A percentile compares a stretch with the other conserved stretches of the same genome.
phyloP scores from a whole-genome alignment of 2,113 vertebrate species.

The Hymenochirus boettgeri region DNA sequence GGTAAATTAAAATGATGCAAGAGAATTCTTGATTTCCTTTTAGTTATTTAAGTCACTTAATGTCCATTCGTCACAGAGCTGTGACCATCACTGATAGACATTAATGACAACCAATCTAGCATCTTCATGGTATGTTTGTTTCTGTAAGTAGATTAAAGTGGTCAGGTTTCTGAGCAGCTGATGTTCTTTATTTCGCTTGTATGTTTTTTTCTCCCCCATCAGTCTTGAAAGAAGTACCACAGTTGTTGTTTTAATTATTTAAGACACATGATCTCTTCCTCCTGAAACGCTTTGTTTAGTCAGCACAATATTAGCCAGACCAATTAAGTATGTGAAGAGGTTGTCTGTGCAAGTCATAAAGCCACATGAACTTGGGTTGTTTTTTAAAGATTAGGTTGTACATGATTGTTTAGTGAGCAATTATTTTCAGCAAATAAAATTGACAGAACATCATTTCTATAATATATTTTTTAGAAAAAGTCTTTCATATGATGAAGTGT shows the following conservation, averaged over 20 bases:
- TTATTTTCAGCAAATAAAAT: too few species aligned
- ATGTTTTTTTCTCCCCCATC: conserved; percentile 42
- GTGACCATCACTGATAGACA: conserved; percentile 39
- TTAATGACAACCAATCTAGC: conserved; percentile 39
- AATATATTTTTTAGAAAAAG: too few species aligned
- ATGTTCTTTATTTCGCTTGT: conserved; percentile 35
- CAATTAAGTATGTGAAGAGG: conserved; percentile 26
- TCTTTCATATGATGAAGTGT: too few species aligned
- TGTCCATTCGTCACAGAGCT: conserved; percentile 41
- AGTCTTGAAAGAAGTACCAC: conserved; percentile 38
- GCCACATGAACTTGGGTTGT: conserved; percentile 16
- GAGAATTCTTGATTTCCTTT: conserved; percentile 22
- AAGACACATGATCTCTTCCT: conserved; percentile 35
- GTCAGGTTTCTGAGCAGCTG: conserved; percentile 44
- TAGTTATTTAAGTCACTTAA: conserved; percentile 22
- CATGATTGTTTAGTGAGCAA: too few species aligned
- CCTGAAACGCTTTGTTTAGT: conserved; percentile 45
- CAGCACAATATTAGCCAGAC: conserved; percentile 49
- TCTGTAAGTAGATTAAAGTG: conserved; percentile 37
- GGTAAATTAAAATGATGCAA: conserved; percentile 16
- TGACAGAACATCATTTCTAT: too few species aligned
- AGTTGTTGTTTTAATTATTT: conserved; percentile 39
- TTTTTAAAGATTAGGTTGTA: too few species aligned
- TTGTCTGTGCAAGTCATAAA: conserved; percentile 4
- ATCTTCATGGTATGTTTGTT: conserved; percentile 38